These are phyloP conservation scores for Thalpophila matura DNA, from an alignment of 2,888 invertebrate genomes.

Conservation along the genomic window DNA sequence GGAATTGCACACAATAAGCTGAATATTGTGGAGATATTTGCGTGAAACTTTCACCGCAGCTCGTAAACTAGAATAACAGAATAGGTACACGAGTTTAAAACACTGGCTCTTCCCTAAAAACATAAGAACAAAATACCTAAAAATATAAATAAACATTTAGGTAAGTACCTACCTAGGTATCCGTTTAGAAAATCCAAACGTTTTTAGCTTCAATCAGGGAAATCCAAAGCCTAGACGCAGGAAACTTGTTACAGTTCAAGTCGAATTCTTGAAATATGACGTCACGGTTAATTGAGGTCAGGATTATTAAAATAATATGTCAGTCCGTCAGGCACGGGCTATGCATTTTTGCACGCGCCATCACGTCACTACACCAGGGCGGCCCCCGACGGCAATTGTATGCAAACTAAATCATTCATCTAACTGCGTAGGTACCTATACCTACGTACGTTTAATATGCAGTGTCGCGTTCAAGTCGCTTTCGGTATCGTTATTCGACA, in stretches of 20 bases:
- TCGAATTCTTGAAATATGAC: conserved; percentile 23
- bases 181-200: conserved; percentile 14
- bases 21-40: conserved; percentile 26
- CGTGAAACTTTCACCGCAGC: conserved; percentile 45
- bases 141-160: not conserved
- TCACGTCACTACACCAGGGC: conserved; percentile 64
- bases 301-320: conserved; percentile 67
- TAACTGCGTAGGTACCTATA: too few relatives aligned
- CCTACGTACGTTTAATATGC: conserved; percentile 72
- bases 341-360: conserved; percentile 82
- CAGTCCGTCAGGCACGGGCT: conserved; percentile 52
- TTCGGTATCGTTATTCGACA: conserved; percentile 66
- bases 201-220: conserved; percentile 1
- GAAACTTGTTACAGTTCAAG: conserved; percentile 27
- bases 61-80: conserved; percentile 1
- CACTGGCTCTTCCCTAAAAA: conserved; percentile 8
- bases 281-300: conserved; percentile 57
- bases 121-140: not conserved
- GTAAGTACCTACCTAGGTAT: too few relatives aligned
- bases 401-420: conserved; percentile 78
- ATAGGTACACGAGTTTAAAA: not conserved
- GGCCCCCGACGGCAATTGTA: conserved; percentile 76
- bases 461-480: conserved; percentile 56
- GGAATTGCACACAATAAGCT: conserved; percentile 33
- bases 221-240: conserved; percentile 5